These are phyloP conservation scores for Ectobius pallidus DNA, from an alignment of 2,888 invertebrate species.

Conservation along the genomic window DNA sequence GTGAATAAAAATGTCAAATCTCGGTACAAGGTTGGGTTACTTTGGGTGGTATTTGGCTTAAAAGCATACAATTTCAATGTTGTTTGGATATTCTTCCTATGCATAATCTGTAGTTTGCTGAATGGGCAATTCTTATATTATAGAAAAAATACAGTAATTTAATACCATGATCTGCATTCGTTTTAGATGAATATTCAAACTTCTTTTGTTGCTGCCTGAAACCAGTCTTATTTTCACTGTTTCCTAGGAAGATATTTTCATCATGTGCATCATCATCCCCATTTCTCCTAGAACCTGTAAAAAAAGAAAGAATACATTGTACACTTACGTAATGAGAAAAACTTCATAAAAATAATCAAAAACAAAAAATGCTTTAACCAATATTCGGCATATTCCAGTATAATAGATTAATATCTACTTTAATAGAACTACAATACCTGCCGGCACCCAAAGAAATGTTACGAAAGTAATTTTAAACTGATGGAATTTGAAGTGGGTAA, in stretches of 20 bases:
- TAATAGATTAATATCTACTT: not conserved
- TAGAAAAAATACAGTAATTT: too few relatives aligned
- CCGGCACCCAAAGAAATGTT: too few relatives aligned
- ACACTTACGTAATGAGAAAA: not conserved
- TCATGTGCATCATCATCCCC: slow-evolving; percentile 48
- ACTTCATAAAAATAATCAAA: not conserved
- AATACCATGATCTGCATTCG: slow-evolving; percentile 21
- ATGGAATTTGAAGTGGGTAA: too few relatives aligned
- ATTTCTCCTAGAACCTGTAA: slow-evolving; percentile 43
- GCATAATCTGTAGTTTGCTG: too few relatives aligned
- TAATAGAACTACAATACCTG: not conserved
- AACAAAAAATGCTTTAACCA: not conserved
- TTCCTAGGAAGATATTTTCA: slow-evolving; percentile 39
- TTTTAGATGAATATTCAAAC: slow-evolving; percentile 24
- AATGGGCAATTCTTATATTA: too few relatives aligned
- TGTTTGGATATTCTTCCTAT: too few relatives aligned
- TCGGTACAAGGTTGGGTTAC: too few relatives aligned
- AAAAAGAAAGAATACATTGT: too few relatives aligned
- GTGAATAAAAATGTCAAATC: too few relatives aligned
- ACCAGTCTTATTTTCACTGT: slow-evolving; percentile 7
- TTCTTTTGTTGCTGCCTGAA: slow-evolving; percentile 25
- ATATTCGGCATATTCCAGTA: not conserved
- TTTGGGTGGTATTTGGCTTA: too few relatives aligned
- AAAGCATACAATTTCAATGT: too few relatives aligned
- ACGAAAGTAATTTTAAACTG: too few relatives aligned